Percentiles rank a stretch among this genome's conserved stretches.
phyloP scores from a whole-genome alignment of 2,797 vertebrate species.

The Bradypodion ventrale region DNA sequence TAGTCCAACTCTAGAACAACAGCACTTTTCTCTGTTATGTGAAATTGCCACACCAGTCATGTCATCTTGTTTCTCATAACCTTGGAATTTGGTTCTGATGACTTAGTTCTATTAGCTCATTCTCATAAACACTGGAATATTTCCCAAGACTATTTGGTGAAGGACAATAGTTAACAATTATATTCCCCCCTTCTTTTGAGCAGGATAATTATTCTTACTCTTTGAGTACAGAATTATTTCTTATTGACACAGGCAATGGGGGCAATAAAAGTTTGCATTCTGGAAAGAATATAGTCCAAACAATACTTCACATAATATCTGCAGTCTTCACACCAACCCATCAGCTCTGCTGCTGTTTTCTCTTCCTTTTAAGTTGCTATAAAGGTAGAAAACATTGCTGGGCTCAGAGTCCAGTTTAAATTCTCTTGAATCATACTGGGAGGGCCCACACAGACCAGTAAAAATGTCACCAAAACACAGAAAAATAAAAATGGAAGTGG shows the following conservation, averaged over 20 bases:
- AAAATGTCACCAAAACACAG: no score
- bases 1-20: slow-evolving; percentile 53
- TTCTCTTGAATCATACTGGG: no score
- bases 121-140: slow-evolving; percentile 53
- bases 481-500: no score
- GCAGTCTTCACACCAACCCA: neutral
- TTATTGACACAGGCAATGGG: neutral
- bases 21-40: slow-evolving; percentile 52
- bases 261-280: neutral
- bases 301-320: neutral
- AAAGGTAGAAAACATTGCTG: neutral
- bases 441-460: no score
- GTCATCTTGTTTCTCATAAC: slow-evolving; percentile 58
- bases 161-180: slow-evolving; percentile 8
- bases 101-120: slow-evolving; percentile 53
- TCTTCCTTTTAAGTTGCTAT: neutral
- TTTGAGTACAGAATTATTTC: slow-evolving; percentile 25
- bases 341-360: neutral
- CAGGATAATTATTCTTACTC: slow-evolving; percentile 24
- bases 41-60: slow-evolving; percentile 50
- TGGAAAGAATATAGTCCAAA: neutral
- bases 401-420: no score
- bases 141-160: slow-evolving; percentile 11
- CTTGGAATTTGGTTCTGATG: slow-evolving; percentile 65
- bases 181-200: neutral